phyloP scores from a whole-genome alignment of 2,113 vertebrate genomes.

The Psittacus erithacus region DNA sequence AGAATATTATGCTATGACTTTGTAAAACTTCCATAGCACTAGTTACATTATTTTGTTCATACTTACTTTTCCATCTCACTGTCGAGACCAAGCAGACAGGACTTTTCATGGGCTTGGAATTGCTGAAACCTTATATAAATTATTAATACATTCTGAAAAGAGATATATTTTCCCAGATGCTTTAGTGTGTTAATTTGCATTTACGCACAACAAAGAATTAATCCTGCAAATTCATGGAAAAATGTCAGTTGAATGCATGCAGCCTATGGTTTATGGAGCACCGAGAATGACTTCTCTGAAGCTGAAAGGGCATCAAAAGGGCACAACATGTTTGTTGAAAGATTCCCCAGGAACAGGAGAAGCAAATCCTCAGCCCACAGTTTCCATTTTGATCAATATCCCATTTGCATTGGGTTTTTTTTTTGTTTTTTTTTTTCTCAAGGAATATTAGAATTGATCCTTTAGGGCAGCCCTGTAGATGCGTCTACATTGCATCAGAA shows the following conservation, averaged over 20 bases:
- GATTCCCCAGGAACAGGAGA: neutral
- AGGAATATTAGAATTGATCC: neutral
- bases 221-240: neutral
- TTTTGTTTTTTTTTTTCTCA: neutral
- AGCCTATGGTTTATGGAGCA: neutral
- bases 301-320: neutral
- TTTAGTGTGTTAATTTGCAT: neutral
- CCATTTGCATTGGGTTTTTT: neutral
- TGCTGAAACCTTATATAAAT: neutral
- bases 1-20: neutral
- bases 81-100: neutral
- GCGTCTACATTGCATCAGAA: neutral
- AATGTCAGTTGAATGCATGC: neutral
- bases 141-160: neutral
- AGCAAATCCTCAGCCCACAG: neutral
- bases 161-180: neutral
- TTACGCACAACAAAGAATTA: neutral
- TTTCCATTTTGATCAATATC: neutral
- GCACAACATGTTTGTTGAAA: neutral
- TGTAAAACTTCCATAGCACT: neutral
- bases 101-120: neutral
- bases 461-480: neutral
- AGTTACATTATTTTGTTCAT: neutral
- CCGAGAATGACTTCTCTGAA: neutral
- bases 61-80: neutral